phyloP scores from a whole-genome alignment of 2,797 vertebrate genomes.

The Acanthurus tractus region DNA sequence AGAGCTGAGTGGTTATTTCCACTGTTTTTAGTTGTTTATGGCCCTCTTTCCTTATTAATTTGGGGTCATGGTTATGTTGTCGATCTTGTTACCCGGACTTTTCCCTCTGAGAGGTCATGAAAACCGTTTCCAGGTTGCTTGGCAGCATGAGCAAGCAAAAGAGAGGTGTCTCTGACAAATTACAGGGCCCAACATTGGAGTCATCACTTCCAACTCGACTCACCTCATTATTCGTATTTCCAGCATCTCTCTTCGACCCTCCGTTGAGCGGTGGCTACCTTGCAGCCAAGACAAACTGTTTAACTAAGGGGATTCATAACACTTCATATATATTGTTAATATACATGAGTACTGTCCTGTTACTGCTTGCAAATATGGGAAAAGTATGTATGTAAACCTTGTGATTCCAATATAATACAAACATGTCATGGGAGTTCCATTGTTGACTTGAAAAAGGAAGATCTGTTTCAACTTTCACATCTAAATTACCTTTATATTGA shows the following conservation, averaged over 20 bases:
- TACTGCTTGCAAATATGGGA: slow-evolving; percentile 33
- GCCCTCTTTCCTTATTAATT: slow-evolving; percentile 33
- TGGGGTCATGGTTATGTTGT: slow-evolving; percentile 41
- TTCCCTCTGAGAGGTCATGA: slow-evolving; percentile 49
- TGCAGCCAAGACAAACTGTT: slow-evolving; percentile 65
- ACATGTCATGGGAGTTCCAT: background rate
- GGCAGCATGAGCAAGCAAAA: slow-evolving; percentile 62
- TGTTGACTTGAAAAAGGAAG: background rate
- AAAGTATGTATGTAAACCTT: slow-evolving; percentile 32
- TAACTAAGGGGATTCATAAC: slow-evolving; percentile 45
- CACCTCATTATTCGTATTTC: slow-evolving; percentile 73
- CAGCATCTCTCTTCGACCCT: slow-evolving; percentile 56
- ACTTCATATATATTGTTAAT: slow-evolving; percentile 49
- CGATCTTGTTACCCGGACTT: slow-evolving; percentile 44
- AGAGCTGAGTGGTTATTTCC: slow-evolving; percentile 16
- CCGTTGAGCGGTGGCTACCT: slow-evolving; percentile 49
- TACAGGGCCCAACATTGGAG: slow-evolving; percentile 62
- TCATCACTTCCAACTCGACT: slow-evolving; percentile 69
- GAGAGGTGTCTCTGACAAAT: slow-evolving; percentile 77
- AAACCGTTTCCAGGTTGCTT: slow-evolving; percentile 68
- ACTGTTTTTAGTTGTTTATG: slow-evolving; percentile 26
- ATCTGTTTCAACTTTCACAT: background rate
- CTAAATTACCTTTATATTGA: background rate
- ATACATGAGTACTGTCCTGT: slow-evolving; percentile 10
- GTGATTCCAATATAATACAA: slow-evolving; percentile 8